These are phyloP conservation scores for Chymomyza fuscimana DNA, from an alignment of 2,888 invertebrate species.

Conservation along the genomic window DNA sequence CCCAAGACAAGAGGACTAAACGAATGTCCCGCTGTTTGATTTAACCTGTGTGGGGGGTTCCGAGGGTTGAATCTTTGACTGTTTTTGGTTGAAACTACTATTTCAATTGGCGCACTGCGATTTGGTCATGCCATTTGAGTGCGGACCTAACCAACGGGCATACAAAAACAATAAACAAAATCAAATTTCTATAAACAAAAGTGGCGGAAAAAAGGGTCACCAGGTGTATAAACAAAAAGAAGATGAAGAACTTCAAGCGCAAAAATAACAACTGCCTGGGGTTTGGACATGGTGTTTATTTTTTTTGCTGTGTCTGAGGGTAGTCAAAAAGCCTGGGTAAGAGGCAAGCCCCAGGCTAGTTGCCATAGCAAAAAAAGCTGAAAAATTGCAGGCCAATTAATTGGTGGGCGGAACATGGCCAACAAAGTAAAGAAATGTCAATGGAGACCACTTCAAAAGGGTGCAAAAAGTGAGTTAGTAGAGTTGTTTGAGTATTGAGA, in stretches of 20 bases:
- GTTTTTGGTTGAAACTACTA: neutral
- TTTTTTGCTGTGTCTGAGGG: neutral
- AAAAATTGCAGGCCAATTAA: constrained; percentile 5
- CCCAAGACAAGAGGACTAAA: neutral
- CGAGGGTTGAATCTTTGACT: neutral
- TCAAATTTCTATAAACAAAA: constrained; percentile 62
- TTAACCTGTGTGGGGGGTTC: neutral
- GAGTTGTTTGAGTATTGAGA: neutral
- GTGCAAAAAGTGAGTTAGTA: neutral
- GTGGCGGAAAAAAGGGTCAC: constrained; percentile 44
- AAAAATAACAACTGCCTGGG: constrained; percentile 4
- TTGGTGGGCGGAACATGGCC: neutral
- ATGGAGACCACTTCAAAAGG: constrained; percentile 2
- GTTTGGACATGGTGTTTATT: neutral
- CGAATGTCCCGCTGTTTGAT: neutral
- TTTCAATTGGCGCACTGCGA: constrained; percentile 27
- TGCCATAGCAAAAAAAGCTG: neutral
- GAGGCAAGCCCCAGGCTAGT: too few species aligned
- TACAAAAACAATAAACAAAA: constrained; percentile 59
- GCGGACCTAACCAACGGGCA: neutral
- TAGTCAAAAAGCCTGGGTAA: neutral
- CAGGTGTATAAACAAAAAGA: constrained; percentile 61
- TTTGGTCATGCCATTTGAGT: constrained; percentile 4
- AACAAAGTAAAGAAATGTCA: constrained; percentile 15
- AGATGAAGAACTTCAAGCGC: neutral